Conservation (phyloP, 2,113 vertebrate genomes). For the Chiloscyllium plagiosum region DNA sequence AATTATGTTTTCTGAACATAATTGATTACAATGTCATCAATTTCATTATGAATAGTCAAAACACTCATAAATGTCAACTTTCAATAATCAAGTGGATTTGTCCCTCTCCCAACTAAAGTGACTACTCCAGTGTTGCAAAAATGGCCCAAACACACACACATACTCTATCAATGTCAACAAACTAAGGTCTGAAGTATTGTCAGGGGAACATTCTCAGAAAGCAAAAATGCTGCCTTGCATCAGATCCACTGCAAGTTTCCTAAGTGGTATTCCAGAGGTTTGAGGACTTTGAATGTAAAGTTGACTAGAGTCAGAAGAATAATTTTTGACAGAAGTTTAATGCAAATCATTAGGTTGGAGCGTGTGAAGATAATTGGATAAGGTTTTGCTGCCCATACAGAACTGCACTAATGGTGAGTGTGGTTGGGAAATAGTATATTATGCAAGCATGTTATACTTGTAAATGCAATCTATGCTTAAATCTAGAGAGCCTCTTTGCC, state of each 20-base stretch:
- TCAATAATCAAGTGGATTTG: background rate
- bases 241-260: background rate
- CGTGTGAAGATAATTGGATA: background rate
- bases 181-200: background rate
- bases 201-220: background rate
- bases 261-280: background rate
- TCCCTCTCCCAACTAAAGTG: background rate
- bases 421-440: background rate
- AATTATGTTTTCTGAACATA: background rate
- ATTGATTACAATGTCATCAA: background rate
- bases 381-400: background rate
- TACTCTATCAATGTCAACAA: background rate
- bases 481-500: background rate
- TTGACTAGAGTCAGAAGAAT: background rate
- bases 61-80: background rate
- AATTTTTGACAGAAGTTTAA: background rate
- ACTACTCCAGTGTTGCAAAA: background rate
- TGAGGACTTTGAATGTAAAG: background rate
- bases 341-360: background rate
- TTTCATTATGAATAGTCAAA: background rate
- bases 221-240: background rate
- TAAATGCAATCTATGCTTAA: background rate
- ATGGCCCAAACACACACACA: background rate
- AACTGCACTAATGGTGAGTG: background rate
- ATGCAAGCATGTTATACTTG: background rate